Evolutionary conservation across 2,113 vertebrate genomes (phyloP).

Genomic region (Pycnonotus jocosus): DNA sequence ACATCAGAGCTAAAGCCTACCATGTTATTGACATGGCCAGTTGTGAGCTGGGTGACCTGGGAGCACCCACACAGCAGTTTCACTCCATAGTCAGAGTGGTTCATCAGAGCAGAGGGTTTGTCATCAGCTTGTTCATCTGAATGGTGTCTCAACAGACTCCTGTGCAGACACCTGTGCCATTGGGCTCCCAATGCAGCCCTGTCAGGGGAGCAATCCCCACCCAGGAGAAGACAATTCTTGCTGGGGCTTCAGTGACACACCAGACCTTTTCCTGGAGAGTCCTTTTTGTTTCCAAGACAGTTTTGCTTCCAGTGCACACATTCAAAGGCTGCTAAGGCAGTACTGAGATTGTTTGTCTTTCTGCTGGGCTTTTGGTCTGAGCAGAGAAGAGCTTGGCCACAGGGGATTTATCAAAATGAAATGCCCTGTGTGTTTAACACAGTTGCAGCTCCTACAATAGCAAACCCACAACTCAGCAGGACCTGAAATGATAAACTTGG

Average conservation of each 20-base stretch:
- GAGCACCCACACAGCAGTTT: not conserved
- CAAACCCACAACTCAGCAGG: not conserved
- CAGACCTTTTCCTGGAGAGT: not conserved
- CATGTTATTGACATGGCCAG: rapidly evolving
- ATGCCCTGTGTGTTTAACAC: not conserved
- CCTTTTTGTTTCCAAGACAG: not conserved
- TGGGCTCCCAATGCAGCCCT: not conserved
- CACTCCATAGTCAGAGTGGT: not conserved
- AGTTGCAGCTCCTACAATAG: not conserved
- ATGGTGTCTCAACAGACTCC: not conserved
- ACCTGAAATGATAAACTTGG: not conserved
- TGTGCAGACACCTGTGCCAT: not conserved
- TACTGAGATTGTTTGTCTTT: rapidly evolving
- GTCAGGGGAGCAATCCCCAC: not conserved
- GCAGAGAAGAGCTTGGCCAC: not conserved
- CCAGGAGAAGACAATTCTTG: not conserved
- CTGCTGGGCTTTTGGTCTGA: not conserved
- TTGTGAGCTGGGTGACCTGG: not conserved
- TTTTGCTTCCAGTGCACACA: not conserved
- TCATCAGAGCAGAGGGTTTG: not conserved
- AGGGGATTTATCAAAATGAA: not conserved
- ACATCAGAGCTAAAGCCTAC: not conserved
- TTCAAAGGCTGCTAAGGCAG: not conserved
- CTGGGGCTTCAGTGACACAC: not conserved
- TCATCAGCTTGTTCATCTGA: not conserved